Evolutionary conservation across 2,888 invertebrate genomes (phyloP).

Genomic region (Alloscopus bannaensis): DNA sequence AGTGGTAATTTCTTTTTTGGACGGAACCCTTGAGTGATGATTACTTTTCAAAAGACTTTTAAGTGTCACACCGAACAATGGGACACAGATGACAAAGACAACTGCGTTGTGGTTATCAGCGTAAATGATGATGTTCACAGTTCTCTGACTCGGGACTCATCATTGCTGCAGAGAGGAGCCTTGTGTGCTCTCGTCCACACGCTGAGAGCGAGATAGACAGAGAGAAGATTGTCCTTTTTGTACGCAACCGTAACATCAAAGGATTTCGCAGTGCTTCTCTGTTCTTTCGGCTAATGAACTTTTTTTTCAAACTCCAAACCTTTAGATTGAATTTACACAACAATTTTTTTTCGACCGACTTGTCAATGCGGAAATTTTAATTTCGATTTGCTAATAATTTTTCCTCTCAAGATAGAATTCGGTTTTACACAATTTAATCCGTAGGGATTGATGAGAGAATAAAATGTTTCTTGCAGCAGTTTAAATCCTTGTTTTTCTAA

Average conservation of each 20-base stretch:
- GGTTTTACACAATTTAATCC: too few species aligned
- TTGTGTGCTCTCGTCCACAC: too few species aligned
- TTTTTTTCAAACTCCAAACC: background rate
- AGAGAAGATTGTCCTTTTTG: too few species aligned
- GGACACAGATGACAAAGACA: conserved; percentile 60
- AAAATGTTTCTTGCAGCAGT: too few species aligned
- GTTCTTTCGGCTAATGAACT: conserved; percentile 20
- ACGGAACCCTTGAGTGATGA: conserved; percentile 66
- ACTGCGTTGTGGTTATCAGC: conserved; percentile 63
- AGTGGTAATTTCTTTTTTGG: conserved; percentile 55
- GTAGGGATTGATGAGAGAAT: too few species aligned
- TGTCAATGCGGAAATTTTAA: too few species aligned
- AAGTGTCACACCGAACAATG: conserved; percentile 65
- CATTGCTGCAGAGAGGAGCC: conserved; percentile 1
- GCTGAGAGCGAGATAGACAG: too few species aligned
- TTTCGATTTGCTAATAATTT: too few species aligned
- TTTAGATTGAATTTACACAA: background rate
- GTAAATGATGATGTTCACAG: conserved; percentile 63
- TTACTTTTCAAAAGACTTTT: conserved; percentile 63
- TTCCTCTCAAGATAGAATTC: too few species aligned
- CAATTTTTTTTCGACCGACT: background rate
- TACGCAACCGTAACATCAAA: too few species aligned
- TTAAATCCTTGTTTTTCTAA: too few species aligned
- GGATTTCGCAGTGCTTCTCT: too few species aligned
- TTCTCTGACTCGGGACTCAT: conserved; percentile 28